Conservation (phyloP, 2,888 invertebrate genomes). For the Gibbula magus region DNA sequence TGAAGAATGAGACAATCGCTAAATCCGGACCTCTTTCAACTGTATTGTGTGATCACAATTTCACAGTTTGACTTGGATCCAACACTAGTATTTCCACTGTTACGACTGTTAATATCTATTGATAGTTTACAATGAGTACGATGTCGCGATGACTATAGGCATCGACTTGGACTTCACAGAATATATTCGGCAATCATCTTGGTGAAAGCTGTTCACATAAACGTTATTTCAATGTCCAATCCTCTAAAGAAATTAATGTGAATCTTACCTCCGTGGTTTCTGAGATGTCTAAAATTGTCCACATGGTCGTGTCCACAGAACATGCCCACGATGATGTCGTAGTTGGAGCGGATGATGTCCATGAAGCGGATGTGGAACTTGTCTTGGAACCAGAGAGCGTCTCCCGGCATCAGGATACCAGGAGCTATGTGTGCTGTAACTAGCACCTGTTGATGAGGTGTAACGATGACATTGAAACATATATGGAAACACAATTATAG, state of each 20-base stretch:
- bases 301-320: conserved; percentile 71
- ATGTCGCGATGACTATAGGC: too few species aligned
- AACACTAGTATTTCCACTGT: too few species aligned
- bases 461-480: too few species aligned
- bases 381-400: conserved; percentile 70
- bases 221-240: neutral
- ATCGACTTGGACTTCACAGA: neutral
- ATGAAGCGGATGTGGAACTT: conserved; percentile 68
- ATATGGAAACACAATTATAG: too few species aligned
- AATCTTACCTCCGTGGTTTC: conserved; percentile 29
- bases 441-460: conserved; percentile 81
- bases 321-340: conserved; percentile 69
- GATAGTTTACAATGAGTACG: too few species aligned
- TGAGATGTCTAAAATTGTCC: conserved; percentile 67
- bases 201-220: neutral
- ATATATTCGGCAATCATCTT: neutral
- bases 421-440: conserved; percentile 86
- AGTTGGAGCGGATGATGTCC: conserved; percentile 63
- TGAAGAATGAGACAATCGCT: too few species aligned
- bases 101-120: too few species aligned
- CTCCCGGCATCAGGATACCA: conserved; percentile 54
- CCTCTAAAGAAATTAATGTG: neutral
- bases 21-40: too few species aligned
- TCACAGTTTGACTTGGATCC: too few species aligned
- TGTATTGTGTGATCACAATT: too few species aligned